Evolutionary conservation across 1,140 invertebrate species (phyloP).

Genomic region (Mizuhopecten yessoensis): DNA sequence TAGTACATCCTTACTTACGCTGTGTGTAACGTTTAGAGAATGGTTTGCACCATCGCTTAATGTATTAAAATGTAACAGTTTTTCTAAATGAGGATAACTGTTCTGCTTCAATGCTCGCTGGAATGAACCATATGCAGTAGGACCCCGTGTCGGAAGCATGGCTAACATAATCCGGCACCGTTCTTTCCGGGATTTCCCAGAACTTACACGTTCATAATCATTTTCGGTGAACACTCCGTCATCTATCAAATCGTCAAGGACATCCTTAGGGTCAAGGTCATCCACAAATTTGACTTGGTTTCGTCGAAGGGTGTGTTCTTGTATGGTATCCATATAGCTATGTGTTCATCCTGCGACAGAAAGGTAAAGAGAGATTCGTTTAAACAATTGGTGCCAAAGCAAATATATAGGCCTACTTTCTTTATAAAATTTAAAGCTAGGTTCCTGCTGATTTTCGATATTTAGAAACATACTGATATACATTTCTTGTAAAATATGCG

Average conservation of each 20-base stretch:
- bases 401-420: too few species aligned
- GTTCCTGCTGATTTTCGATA: too few species aligned
- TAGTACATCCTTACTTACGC: not conserved
- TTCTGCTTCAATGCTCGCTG: slow-evolving; percentile 49
- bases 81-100: slow-evolving; percentile 51
- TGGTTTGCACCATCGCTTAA: not conserved
- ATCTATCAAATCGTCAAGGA: slow-evolving; percentile 33
- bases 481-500: too few species aligned
- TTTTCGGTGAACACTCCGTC: slow-evolving; percentile 39
- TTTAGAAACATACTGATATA: too few species aligned
- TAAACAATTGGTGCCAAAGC: too few species aligned
- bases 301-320: not conserved
- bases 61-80: not conserved
- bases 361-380: not conserved
- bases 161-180: not conserved
- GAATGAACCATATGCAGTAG: slow-evolving; percentile 59
- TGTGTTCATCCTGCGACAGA: not conserved
- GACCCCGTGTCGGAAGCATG: slow-evolving; percentile 34
- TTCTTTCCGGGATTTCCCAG: slow-evolving; percentile 47
- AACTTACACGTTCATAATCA: slow-evolving; percentile 29
- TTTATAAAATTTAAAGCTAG: too few species aligned
- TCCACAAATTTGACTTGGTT: not conserved
- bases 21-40: not conserved
- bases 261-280: slow-evolving; percentile 45
- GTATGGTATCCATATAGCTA: not conserved